A percentile compares a stretch with the other conserved stretches of the same genome.
These are phyloP conservation scores for Thereva nobilitata DNA, from an alignment of 2,888 invertebrate genomes.

Conservation along the genomic window DNA sequence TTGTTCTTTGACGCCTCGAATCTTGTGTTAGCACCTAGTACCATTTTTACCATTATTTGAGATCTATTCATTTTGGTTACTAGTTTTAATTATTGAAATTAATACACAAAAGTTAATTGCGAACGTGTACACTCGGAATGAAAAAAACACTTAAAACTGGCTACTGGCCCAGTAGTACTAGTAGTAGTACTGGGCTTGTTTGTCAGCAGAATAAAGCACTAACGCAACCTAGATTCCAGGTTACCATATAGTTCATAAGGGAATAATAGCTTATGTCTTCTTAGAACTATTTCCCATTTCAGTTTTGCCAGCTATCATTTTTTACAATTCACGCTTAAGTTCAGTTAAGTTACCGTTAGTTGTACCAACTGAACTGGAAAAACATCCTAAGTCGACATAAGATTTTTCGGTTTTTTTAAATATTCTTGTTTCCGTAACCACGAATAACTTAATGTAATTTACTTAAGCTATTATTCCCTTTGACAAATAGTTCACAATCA, in stretches of 20 bases:
- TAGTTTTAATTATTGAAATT: background rate
- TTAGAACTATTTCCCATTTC: background rate
- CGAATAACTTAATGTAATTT: no score
- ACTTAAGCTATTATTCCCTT: no score
- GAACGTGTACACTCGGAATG: background rate
- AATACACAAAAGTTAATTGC: background rate
- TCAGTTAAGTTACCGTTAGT: slow-evolving; percentile 1
- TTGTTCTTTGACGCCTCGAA: background rate
- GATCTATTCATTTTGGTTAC: background rate
- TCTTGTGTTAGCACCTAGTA: background rate
- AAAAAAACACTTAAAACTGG: background rate
- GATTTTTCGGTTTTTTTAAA: background rate
- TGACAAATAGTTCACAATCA: no score
- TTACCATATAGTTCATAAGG: background rate
- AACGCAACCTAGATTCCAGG: background rate
- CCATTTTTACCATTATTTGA: slow-evolving; percentile 1
- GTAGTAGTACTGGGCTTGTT: no score
- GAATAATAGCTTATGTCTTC: slow-evolving; percentile 1
- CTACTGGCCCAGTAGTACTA: no score
- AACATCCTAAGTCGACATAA: slow-evolving; percentile 2
- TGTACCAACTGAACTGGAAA: background rate
- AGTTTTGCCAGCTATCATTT: background rate
- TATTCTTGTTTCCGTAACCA: background rate
- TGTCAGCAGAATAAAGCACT: background rate
- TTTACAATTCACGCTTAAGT: background rate